Evolutionary conservation across 2,888 invertebrate species (phyloP).

Genomic region (Brachycybe producta): DNA sequence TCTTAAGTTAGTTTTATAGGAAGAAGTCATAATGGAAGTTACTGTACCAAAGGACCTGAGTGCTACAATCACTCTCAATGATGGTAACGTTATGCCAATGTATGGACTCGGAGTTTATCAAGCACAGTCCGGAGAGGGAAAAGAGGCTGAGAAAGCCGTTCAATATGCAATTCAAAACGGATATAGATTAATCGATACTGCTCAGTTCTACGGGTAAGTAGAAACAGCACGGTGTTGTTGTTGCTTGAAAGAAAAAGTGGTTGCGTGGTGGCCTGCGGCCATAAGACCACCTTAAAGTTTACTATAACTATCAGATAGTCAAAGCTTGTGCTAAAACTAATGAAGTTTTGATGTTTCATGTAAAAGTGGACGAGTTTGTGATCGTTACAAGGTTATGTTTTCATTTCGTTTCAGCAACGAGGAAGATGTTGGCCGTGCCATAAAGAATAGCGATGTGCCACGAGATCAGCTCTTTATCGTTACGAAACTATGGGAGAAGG

Average conservation of each 20-base stretch:
- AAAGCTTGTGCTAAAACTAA: too few relatives aligned
- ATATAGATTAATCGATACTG: constrained; percentile 15
- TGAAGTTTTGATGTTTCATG: too few relatives aligned
- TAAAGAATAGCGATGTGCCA: constrained; percentile 9
- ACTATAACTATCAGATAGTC: too few relatives aligned
- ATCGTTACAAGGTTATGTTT: neutral
- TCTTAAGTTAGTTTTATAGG: too few relatives aligned
- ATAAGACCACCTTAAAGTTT: neutral
- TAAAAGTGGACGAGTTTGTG: too few relatives aligned
- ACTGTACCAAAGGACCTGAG: neutral
- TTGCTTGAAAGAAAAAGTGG: too few relatives aligned
- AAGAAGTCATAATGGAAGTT: too few relatives aligned
- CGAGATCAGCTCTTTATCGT: constrained; percentile 15
- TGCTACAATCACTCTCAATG: neutral
- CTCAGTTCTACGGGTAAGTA: constrained; percentile 16
- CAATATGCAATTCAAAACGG: constrained; percentile 10
- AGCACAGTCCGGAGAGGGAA: neutral
- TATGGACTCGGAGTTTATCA: constrained; percentile 17
- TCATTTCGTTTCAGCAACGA: constrained; percentile 13
- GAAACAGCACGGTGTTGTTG: too few relatives aligned
- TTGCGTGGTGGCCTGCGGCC: too few relatives aligned
- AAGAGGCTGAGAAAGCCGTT: constrained; percentile 4
- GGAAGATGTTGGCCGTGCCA: constrained; percentile 13
- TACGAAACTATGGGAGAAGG: constrained; percentile 12
- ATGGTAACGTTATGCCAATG: constrained; percentile 10